Base-by-base conservation (phyloP, 2,888 invertebrate species). In the Caenorhabditis uteleia region DNA sequence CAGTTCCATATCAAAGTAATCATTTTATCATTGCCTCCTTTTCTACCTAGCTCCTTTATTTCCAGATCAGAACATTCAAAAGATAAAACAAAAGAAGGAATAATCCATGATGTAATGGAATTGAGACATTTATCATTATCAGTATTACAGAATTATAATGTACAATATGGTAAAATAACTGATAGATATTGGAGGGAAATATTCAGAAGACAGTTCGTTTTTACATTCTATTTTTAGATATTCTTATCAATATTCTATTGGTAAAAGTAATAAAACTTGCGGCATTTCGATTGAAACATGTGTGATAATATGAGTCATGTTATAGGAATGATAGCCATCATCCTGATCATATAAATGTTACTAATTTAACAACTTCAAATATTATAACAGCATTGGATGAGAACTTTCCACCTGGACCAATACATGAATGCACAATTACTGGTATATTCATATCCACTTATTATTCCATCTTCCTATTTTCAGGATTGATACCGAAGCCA, bases 151-250 rank as follows among this genome's bases (percentile, higher is more conserved):
- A 44, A 47, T 2, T 53, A 46, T 25, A 62, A 62, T 27, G 39
- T 25, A 2, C 47, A 56, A 21, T 51, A 46, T 12, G 31, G 53
- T 8, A 56, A 53, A 27, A 14, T 46, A 7, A 56, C 62, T 5
- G 62, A 62, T 53, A 47, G 62, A 34, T 62, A 62, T 57, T 62
- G 62, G 62, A 18, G 62, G 12, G 62, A 62, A 16, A 62, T 62
- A 23, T 62, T 62, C 14, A 29, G 62, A 25, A 40, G 62, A 44
- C 62, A 62, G 62, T 62, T 25, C 27, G 56, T 51, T 31, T 45
- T n/a, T n/a, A n/a, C n/a, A n/a, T n/a, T n/a, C n/a, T 27, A 27
- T 20, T 26, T 18, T 27, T 38, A 3, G 25, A 27, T 14, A 7
- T n/a, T n/a, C n/a, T n/a, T n/a, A n/a, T n/a, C n/a, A n/a, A n/a